Evolutionary conservation across 1,140 invertebrate species (phyloP), one percentile per base, ranked within the genome.

Genomic region (Zaprionus ornatus): DNA sequence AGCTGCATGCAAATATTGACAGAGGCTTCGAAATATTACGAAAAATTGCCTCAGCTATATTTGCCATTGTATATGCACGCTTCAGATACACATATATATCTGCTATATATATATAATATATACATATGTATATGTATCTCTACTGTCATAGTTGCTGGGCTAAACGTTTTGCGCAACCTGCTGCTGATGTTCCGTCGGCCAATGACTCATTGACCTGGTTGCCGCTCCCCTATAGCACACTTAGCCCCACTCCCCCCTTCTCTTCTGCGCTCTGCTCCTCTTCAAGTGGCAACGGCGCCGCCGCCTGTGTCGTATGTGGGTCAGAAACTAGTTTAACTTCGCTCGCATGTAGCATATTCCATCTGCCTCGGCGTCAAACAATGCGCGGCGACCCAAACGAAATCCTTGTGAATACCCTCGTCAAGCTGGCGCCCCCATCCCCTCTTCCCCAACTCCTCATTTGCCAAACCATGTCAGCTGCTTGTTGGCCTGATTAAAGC

Each of bases 21-120:
- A 88, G 85, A 90, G 85, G 85, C 84, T 84, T 90, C 81, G 65
- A 88, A 88, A 88, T 90, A 83, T 88, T 84, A 90, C 78, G 80
- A 88, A 83, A 87, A 87, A 78, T 64, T 60, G 67, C 77, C 70
- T 77, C 62, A 67, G 77, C 35, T 76, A 76, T 76, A 45, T 45
- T 76, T 76, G 69, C 69, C 32, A 77, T 72, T 73, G 57, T 72
- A 50, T 63, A 32, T 21, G 23, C 23, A 40, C 13, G 54, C 9
- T 54, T 13, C 60, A 21, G 37, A 12, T 48, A 2, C 35, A 19
- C 13, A 37, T 48, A 32, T 56, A 29, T 56, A 25, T 19, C 42
- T 52, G 40, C 17, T 25, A 10, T 25, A 42, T 59, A 29, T 68
- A 60, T 60, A 55, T 37, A 59, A 55, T 37, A 59, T 32, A 32